Evolutionary conservation across 2,113 vertebrate genomes (phyloP), one percentile per base, ranked within the genome.

Genomic region (Narcine bancroftii): DNA sequence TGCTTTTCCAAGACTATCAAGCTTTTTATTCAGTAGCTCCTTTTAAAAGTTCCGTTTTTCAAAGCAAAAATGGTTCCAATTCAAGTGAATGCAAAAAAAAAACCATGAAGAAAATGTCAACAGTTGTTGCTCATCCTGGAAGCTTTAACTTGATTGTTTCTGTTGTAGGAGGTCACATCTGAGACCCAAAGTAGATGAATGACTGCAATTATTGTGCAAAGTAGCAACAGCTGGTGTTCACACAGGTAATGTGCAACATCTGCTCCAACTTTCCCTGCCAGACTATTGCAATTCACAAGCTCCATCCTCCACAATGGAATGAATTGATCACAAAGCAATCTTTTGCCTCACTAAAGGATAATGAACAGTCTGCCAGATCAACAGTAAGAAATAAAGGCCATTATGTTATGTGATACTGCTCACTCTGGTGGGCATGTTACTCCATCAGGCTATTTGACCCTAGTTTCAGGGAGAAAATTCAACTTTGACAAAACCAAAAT

Each of bases 261-360:
- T 94, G 95, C 42, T 94, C 92, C 63, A 0, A 42, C 19, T 92
- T n/a, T 92, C 92, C 93, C 94, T 93, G 72, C 42, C 42, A 33
- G 73, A 39, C 66, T 0, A 87, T 93, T 93, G 2, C 92, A 95
- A 95, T 95, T 94, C 94, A 93, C 0, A 0, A 92, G 71, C 92
- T 95, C 92, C 83, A 79, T 93, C 93, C 91, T 92, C 92, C 56
- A 92, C 0, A 0, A 92, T 93, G 93, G 92, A 94, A 95, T 94
- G 94, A 94, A 94, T 93, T 93, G 36, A 5, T 36, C 33, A 63
- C 17, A 65, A 60, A 89, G 60, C 36, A 36, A 65, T 39, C 17
- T n/a, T 89, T 89, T 21, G 56, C 33, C 83, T 10, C 29, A 39
- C n/a, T 89, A 2, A 15, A 29, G n/a, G 83, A 89, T 89, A 89